Evolutionary conservation across 2,888 invertebrate species (phyloP).

Genomic region (Cryptops parisi): DNA sequence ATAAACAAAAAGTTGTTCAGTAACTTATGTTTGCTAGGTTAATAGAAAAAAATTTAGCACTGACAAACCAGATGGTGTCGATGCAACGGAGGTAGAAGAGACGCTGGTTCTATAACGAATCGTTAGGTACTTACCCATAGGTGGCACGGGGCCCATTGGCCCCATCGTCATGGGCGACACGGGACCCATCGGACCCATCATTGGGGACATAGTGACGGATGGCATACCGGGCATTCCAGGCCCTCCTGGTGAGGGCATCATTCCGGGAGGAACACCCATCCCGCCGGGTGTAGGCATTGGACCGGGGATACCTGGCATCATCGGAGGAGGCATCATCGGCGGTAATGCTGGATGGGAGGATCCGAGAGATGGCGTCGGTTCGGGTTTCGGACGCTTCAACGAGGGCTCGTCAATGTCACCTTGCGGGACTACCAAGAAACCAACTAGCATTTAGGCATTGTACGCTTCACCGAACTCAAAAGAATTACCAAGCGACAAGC

Average conservation of each 20-base stretch:
- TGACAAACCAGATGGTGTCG: too few species aligned
- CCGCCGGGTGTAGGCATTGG: conserved; percentile 18
- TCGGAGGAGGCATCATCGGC: conserved; percentile 19
- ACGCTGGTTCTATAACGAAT: too few species aligned
- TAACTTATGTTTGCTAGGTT: too few species aligned
- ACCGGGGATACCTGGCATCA: conserved; percentile 14
- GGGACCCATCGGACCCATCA: conserved; percentile 21
- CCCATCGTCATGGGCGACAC: conserved; percentile 38
- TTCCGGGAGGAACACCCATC: conserved; percentile 15
- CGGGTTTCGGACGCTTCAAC: neutral
- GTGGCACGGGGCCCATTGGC: conserved; percentile 23
- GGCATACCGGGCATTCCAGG: conserved; percentile 23
- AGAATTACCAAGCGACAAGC: neutral
- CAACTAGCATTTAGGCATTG: neutral
- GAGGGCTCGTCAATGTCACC: conserved; percentile 11
- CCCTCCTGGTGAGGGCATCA: conserved; percentile 18
- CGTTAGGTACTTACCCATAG: conserved; percentile 52
- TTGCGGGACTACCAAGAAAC: conserved; percentile 8
- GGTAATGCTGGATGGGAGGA: conserved; percentile 10
- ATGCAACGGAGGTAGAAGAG: too few species aligned
- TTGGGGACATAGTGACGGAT: conserved; percentile 39
- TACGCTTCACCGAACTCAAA: neutral
- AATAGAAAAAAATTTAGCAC: too few species aligned
- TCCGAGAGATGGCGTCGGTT: neutral
- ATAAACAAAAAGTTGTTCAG: too few species aligned